Conservation (phyloP, 2,888 invertebrate genomes). For the Eudasyphora cyanicolor region DNA sequence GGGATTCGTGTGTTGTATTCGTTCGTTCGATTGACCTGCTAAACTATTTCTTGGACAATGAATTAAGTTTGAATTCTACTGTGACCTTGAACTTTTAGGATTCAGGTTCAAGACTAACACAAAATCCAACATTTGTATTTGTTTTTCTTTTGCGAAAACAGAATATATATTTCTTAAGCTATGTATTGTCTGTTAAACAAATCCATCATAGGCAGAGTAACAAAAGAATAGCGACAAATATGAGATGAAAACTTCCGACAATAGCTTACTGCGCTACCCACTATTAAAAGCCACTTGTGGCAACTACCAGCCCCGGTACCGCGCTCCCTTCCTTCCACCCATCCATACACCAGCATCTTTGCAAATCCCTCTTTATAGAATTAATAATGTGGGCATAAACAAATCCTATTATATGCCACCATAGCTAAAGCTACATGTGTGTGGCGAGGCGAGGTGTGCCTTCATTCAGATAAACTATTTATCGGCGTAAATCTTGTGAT, state of each 20-base stretch:
- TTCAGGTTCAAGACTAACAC: background rate
- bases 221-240: slow-evolving; percentile 19
- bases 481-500: slow-evolving; percentile 46
- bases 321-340: background rate
- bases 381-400: slow-evolving; percentile 3
- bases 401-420: background rate
- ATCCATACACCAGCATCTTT: background rate
- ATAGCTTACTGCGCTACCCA: slow-evolving; percentile 48
- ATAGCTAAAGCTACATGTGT: background rate
- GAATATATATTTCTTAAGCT: slow-evolving; percentile 46
- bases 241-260: slow-evolving; percentile 60
- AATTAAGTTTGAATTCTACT: background rate
- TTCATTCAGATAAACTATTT: slow-evolving; percentile 3
- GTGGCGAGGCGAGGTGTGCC: background rate
- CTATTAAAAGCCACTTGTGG: slow-evolving; percentile 47
- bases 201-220: background rate
- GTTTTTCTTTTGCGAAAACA: slow-evolving; percentile 6
- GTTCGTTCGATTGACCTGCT: slow-evolving; percentile 49
- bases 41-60: slow-evolving; percentile 21
- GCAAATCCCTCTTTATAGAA: background rate
- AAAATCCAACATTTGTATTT: background rate
- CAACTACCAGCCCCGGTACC: too few species aligned
- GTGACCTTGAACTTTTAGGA: background rate
- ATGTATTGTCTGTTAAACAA: slow-evolving; percentile 1
- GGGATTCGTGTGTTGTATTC: background rate